Evolutionary conservation across 1,140 invertebrate species (phyloP), one percentile per base, ranked within the genome.

Genomic region (Drosophila virilis): DNA sequence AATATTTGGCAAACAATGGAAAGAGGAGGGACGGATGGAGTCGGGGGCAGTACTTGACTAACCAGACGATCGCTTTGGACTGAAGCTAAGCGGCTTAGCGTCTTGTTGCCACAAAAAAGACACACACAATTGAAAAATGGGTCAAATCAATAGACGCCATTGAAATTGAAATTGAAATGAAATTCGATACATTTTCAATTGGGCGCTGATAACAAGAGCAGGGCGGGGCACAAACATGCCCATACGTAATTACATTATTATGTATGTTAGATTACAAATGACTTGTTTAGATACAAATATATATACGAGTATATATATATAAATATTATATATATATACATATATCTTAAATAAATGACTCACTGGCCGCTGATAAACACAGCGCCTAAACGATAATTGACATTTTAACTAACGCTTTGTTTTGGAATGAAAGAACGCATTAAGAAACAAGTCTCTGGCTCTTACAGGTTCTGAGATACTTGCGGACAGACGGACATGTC

Each of bases 151-250:
- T 85, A 62, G 76, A 79, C 51, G 70, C 51, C 35, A 68, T 57
- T 74, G 66, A 74, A 80, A 74, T 82, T 78, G 67, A 81, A 60
- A 86, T 69, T 79, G 60, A 73, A 82, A 64, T 72, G 79, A 88
- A 88, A 83, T 79, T 79, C 69, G 65, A 88, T 88, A 77, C 72
- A 62, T 58, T 65, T 77, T 60, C 67, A 86, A 88, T 81, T 66
- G 68, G 67, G 62, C 22, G 62, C 38, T 61, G 42, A 61, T n/a
- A 52, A 60, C 12, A 54, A 45, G 22, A 33, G 9, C 7, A 15
- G 33, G 9, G 33, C 8, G 32, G 37, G 37, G 12, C 58, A 61
- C 35, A 65, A 17, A 51, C 33, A 61, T 15, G 17, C 10, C 17
- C 28, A 65, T 28, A 2, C 43, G 38, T 17, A 35, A 51, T 35